Base-by-base conservation (phyloP, 1,140 invertebrate species). In the Bombus pascuorum region DNA sequence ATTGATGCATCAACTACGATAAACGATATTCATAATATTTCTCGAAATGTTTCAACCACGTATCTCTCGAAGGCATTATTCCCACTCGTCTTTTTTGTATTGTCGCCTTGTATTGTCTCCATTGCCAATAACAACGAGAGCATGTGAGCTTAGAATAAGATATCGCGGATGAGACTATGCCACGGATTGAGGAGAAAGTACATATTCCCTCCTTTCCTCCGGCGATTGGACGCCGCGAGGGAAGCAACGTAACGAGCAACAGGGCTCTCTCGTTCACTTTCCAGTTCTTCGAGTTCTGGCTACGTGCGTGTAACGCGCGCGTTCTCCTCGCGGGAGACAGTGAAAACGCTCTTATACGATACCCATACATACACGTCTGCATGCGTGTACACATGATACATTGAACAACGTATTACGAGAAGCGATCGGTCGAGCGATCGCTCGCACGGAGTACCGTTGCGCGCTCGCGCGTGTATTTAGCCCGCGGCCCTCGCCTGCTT, bases 101-200 rank as follows among this genome's bases (percentile, higher is more conserved):
- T 22, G 2, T 3, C 44, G n/a, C n/a, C 28, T 62, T 62, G 9
- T 62, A 32, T 15, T 5, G 65, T 32, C 37, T 62, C n/a, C 12
- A 34, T 66, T 68, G 68, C 37, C 74, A 53, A 47, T 37, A 73
- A 79, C 32, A 79, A 79, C 13, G n/a, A n/a, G 53, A 80, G 57
- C n/a, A 37, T 15, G 47, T 15, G 59, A 82, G 53, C 34, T 79
- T 62, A 71, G 83, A 79, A 72, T 59, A 72, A 71, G 76, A 80
- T 80, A 72, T 57, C 66, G 83, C 34, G 59, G 83, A 79, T 65
- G 42, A 83, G 81, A 76, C 39, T 37, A 25, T n/a, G 42, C 47
- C 59, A 86, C 80, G 70, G 68, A 84, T 81, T n/a, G 81, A 62
- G 77, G 89, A 90, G 89, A 90, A 90, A 90, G 89, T 89, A 65